Evolutionary conservation across 2,888 invertebrate species (phyloP), one percentile per base, ranked within the genome.

Genomic region (Chrysodeixis includens): DNA sequence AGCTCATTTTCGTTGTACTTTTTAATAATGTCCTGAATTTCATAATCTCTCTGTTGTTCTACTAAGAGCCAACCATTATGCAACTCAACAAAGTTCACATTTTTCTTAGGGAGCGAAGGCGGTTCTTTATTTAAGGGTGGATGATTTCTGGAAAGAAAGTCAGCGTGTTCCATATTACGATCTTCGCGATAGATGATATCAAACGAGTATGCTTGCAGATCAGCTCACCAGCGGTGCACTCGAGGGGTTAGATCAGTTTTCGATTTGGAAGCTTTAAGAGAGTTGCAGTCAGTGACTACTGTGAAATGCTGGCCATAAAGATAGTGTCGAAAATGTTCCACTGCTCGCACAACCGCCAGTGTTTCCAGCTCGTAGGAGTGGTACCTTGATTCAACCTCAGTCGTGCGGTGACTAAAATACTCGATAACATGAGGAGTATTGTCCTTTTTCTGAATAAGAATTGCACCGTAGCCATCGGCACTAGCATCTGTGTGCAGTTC

Each of bases 21-120:
- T 0, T 1, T 3, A 7, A 84, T 66, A 0, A 84, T 10, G 5
- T 76, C 64, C 4, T 62, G 57, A 0, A 82, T 79, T 54, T 83
- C 79, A 0, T 2, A 0, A 30, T 86, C 85, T 0, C 79, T 57
- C 30, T 79, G 55, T 56, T 86, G 86, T 35, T 86, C 85, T 0
- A 79, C 83, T 0, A 56, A 14, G 0, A 86, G 51, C 85, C 84
- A 85, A 0, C 66, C 71, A 0, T 63, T 6, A 14, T 81, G 71
- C 0, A 82, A 16, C 10, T 79, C 78, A 4, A 73, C 57, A n/a
- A 76, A 71, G 1, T 82, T 1, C 0, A 80, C 76, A 16, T 9
- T 18, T 40, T 62, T 67, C 8, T 18, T 30, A 30, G n/a, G n/a
- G n/a, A n/a, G n/a, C n/a, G n/a, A n/a, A n/a, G n/a, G n/a, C n/a